Conservation (phyloP, 2,888 invertebrate species). For the Harpagoxenus sublaevis region DNA sequence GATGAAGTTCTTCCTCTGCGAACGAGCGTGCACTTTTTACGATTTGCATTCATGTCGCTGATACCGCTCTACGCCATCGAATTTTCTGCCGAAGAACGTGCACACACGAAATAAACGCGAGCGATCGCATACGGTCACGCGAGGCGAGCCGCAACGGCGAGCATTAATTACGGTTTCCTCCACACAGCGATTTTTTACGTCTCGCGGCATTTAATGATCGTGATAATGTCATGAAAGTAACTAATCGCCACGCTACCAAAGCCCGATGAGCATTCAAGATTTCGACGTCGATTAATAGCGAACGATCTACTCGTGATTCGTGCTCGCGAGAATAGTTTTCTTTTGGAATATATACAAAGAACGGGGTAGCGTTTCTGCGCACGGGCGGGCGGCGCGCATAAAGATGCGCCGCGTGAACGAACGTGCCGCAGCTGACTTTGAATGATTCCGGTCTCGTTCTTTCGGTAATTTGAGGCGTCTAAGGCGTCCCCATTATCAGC, state of each 20-base stretch:
- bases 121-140: slow-evolving; percentile 34
- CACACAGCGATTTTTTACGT: slow-evolving; percentile 14
- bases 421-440: slow-evolving; percentile 70
- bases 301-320: slow-evolving; percentile 58
- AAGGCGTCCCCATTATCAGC: slow-evolving; percentile 72
- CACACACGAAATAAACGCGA: not conserved
- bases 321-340: slow-evolving; percentile 61
- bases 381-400: slow-evolving; percentile 50
- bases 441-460: slow-evolving; percentile 69
- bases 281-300: slow-evolving; percentile 71
- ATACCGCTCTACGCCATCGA: not conserved
- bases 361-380: slow-evolving; percentile 49
- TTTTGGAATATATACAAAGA: slow-evolving; percentile 22
- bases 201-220: slow-evolving; percentile 30
- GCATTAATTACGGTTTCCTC: slow-evolving; percentile 47
- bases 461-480: slow-evolving; percentile 75
- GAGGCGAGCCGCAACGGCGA: slow-evolving; percentile 14
- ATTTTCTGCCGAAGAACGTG: slow-evolving; percentile 5
- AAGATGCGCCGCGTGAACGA: slow-evolving; percentile 38
- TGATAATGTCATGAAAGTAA: slow-evolving; percentile 43
- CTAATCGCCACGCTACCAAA: slow-evolving; percentile 37
- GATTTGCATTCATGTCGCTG: slow-evolving; percentile 8
- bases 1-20: slow-evolving; percentile 56
- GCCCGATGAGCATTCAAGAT: slow-evolving; percentile 63
- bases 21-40: slow-evolving; percentile 62